These are phyloP conservation scores for Neoscelio sp. DNA, from an alignment of 2,888 invertebrate genomes.

Conservation along the genomic window DNA sequence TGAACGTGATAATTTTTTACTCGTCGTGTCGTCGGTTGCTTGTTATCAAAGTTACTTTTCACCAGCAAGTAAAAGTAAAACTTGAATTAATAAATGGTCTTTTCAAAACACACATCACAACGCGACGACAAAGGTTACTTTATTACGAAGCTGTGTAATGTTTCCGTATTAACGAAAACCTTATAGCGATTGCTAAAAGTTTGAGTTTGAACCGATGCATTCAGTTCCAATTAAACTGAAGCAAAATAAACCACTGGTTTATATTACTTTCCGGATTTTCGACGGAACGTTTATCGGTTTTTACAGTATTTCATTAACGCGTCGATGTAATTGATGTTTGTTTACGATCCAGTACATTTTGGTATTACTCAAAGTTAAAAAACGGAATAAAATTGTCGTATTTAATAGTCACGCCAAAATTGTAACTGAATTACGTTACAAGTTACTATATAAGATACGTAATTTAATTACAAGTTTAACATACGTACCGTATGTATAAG, in stretches of 20 bases:
- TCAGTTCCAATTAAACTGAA: slow-evolving; percentile 6
- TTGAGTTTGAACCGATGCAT: neutral
- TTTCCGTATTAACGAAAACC: neutral
- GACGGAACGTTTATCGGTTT: slow-evolving; percentile 11
- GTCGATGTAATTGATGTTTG: slow-evolving; percentile 9
- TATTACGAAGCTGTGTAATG: slow-evolving; percentile 1
- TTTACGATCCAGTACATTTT: neutral
- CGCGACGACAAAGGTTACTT: too few relatives aligned
- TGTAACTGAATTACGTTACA: neutral
- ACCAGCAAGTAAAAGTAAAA: too few relatives aligned
- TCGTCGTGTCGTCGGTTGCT: neutral
- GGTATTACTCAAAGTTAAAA: too few relatives aligned
- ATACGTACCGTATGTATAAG: slow-evolving; percentile 13
- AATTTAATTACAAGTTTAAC: slow-evolving; percentile 25
- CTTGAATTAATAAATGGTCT: too few relatives aligned
- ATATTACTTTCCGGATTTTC: neutral
- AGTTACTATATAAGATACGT: neutral
- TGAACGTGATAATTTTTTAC: slow-evolving; percentile 2
- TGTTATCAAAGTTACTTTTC: too few relatives aligned
- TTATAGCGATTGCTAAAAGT: neutral
- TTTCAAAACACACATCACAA: too few relatives aligned
- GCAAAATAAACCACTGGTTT: neutral
- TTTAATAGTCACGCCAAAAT: neutral
- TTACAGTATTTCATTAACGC: slow-evolving; percentile 29
- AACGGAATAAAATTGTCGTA: too few relatives aligned